Base-by-base conservation (phyloP, 2,113 vertebrate genomes). In the Lamprologus sp. region DNA sequence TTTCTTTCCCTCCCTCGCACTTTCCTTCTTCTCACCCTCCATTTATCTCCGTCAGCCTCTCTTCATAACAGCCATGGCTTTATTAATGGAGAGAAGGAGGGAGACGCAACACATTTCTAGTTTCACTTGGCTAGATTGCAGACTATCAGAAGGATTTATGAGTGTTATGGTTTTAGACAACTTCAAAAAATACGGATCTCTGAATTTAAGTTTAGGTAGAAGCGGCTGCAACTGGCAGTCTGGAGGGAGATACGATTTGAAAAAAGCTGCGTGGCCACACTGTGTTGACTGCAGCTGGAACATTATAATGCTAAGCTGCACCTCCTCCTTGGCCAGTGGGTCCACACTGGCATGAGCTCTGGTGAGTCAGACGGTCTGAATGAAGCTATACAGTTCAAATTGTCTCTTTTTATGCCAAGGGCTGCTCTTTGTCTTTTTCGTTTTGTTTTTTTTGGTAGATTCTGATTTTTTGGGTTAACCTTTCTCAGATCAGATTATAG, bases 1-100 rank as follows among this genome's bases (percentile, higher is more conserved):
- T 82, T 84, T 92, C 82, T 79, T 79, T 83, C 45, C 68, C 35
- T 91, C 37, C 40, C 79, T 51, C 1, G 2, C 81, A 28, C 79
- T 77, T 70, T 68, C 80, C 77, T 28, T 37, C 21, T 65, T 47
- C 63, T 84, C 58, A 56, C 81, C 75, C 75, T 87, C 89, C 89
- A 95, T 96, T 95, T 93, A 94, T 96, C 94, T 94, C 87, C 53
- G 83, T 95, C 92, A 89, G 83, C 87, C 81, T 92, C 82, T 92
- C 87, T 31, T 83, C 89, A 90, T 84, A 87, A 90, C 91, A 85
- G 81, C 91, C 89, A 51, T 56, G 79, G 85, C 92, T 94, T 93
- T 91, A 81, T 86, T 91, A 87, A 89, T 85, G 82, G 86, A 88
- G 60, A 89, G 83, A 35, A 81, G 73, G 79, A 17, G 58, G 82